Base-by-base conservation (phyloP, 2,113 vertebrate species). In the Chamaea fasciata region DNA sequence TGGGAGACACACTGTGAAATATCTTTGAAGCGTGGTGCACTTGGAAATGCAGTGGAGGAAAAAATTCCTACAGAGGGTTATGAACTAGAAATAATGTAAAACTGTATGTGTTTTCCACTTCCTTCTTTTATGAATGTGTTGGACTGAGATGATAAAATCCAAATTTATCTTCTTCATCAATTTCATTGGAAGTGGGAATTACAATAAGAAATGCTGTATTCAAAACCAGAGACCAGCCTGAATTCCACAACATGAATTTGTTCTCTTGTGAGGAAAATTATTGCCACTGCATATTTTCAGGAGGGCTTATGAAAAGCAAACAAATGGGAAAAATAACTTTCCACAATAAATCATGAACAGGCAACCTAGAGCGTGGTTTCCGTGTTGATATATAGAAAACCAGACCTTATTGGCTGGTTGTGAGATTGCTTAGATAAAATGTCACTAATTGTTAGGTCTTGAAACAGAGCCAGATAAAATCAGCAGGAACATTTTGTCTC, bases 361-460 rank as follows among this genome's bases (percentile, higher is more conserved):
- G 20, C 59, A 83, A 31, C 79, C 30, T 63, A 37, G 79, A 96
- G 46, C 14, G 11, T 30, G 11, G 41, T 46, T 91, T 85, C 59
- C 2, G 3, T 95, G 55, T 82, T 94, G 89, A 68, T 71, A 67
- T 46, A 27, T 42, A 59, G 90, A 90, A 47, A 46, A 1, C 0
- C 49, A 73, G 52, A 50, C 46, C 55, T 82, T 47, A 68, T 8
- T 88, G 56, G 73, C 70, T 92, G 24, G 35, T 81, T 81, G 47
- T 59, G 52, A 89, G 92, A 81, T 95, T 28, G 52, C 77, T 94
- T 87, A 78, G 89, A 75, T 94, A 70, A 81, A 86, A 67, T 53
- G 52, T 44, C 62, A 56, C 19, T 75, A 37, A 52, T 81, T 93
- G 64, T 90, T 82, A 79, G 81, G 52, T 37, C 62, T 83, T 89